Conservation (phyloP, 2,888 invertebrate genomes). For the Amblyjoppa proteus region DNA sequence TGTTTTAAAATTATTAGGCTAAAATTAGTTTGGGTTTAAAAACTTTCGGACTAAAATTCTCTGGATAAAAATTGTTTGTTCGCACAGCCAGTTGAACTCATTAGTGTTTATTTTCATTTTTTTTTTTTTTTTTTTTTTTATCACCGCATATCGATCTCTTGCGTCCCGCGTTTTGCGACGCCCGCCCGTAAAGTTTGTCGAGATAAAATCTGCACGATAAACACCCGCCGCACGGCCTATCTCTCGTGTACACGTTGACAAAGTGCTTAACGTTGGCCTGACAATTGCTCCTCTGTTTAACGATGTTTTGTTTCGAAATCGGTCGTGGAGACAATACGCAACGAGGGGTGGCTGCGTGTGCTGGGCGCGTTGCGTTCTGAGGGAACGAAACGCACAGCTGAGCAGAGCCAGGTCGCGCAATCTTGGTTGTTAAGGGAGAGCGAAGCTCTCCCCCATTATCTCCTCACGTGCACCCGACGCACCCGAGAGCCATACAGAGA, state of each 20-base stretch:
- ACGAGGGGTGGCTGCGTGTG: slow-evolving; percentile 50
- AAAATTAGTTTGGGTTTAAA: too few relatives aligned
- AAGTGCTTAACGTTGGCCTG: slow-evolving; percentile 22
- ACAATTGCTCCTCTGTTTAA: slow-evolving; percentile 61
- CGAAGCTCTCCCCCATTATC: slow-evolving; percentile 61
- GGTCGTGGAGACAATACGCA: slow-evolving; percentile 56
- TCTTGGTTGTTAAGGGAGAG: slow-evolving; percentile 60
- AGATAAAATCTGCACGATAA: slow-evolving; percentile 17
- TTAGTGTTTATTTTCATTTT: not conserved
- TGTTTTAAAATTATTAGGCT: too few relatives aligned
- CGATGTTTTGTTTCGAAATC: slow-evolving; percentile 67
- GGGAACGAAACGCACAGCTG: slow-evolving; percentile 24
- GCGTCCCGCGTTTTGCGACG: not conserved
- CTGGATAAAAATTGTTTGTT: too few relatives aligned
- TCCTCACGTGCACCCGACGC: slow-evolving; percentile 60
- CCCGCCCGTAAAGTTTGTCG: not conserved
- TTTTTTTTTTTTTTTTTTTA: not conserved
- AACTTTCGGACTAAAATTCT: too few relatives aligned
- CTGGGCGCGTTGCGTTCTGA: slow-evolving; percentile 45
- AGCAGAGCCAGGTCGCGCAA: slow-evolving; percentile 48
- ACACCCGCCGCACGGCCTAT: slow-evolving; percentile 4
- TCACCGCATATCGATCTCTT: not conserved
- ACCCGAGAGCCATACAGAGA: slow-evolving; percentile 28
- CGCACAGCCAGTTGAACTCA: too few relatives aligned
- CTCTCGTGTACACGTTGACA: not conserved